Evolutionary conservation across 2,888 invertebrate species (phyloP).

Genomic region (Spatulosminthurus flaviceps): DNA sequence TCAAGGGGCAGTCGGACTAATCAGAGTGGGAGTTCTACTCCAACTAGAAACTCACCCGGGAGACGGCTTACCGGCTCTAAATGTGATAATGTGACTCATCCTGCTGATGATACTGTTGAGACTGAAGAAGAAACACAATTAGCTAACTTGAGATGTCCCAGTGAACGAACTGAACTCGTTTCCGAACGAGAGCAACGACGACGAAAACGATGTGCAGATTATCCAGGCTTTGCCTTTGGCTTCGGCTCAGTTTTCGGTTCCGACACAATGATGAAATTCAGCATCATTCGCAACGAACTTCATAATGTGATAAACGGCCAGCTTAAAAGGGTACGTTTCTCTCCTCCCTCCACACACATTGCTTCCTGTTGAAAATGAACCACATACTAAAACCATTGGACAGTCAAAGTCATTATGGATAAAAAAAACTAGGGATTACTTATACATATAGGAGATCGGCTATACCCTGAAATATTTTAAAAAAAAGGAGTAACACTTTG

Average conservation of each 20-base stretch:
- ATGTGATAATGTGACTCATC: conserved; percentile 54
- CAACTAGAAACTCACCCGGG: conserved; percentile 19
- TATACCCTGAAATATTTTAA: too few relatives aligned
- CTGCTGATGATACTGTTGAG: conserved; percentile 58
- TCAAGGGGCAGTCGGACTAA: not conserved
- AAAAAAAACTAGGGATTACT: too few relatives aligned
- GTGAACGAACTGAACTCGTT: conserved; percentile 87
- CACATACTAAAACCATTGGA: too few relatives aligned
- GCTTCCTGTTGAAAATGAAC: too few relatives aligned
- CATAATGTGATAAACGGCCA: conserved; percentile 98
- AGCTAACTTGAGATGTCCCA: conserved; percentile 85
- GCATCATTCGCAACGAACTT: conserved; percentile 94
- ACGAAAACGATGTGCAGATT: conserved; percentile 84
- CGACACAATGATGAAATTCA: conserved; percentile 97
- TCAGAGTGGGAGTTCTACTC: conserved; percentile 36
- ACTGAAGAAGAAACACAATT: conserved; percentile 73
- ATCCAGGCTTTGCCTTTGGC: conserved; percentile 90
- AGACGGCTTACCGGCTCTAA: conserved; percentile 15
- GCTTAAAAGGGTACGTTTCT: conserved; percentile 83
- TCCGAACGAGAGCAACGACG: conserved; percentile 81
- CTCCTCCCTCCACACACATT: too few relatives aligned
- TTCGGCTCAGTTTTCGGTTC: conserved; percentile 89
- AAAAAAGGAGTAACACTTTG: too few relatives aligned
- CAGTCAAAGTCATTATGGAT: too few relatives aligned
- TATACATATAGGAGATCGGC: too few relatives aligned